Evolutionary conservation across 2,113 vertebrate genomes (phyloP), one percentile per base, ranked within the genome.

Genomic region (Odontophorus gujanensis): DNA sequence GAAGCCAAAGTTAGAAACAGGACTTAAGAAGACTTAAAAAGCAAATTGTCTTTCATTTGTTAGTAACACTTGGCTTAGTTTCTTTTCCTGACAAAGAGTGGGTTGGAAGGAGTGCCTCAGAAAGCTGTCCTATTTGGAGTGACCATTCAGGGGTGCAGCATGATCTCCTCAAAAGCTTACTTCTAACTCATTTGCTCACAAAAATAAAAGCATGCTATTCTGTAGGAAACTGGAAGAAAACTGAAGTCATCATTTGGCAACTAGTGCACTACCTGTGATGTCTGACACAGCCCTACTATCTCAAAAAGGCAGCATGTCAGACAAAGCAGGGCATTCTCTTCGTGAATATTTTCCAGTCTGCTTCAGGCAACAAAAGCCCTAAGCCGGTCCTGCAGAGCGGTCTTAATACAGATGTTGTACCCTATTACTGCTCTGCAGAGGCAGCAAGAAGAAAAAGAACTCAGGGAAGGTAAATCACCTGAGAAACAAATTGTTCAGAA

Each of bases 401-500:
- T 7, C 20, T 40, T 80, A 45, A 45, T 20, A 67, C 2, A 7
- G 12, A 18, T 21, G 20, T 6, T n/a, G 18, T 5, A 3, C 36
- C 32, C 73, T 93, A 9, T 51, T 45, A 15, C 11, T 62, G 36
- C 13, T 89, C 58, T 63, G 26, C n/a, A 68, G 76, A 85, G 18
- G 5, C 26, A 78, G 28, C 14, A 57, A 21, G 47, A 81, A 63
- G 59, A 32, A 55, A 85, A 81, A 80, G 8, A 76, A 73, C 26
- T 38, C 21, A 61, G 48, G 24, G 30, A 79, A 47, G 28, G 51
- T 17, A 55, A 79, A 74, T 25, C 88, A 99, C 99, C 98, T 99
- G 98, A 76, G 98, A 97, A 95, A 97, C 95, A n/a, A 99, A 98
- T 57, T 97, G 97, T 81, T 97, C 94, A 69, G 97, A 98, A 26